Conservation (phyloP, 2,797 vertebrate species). For the Helostoma temminkii region DNA sequence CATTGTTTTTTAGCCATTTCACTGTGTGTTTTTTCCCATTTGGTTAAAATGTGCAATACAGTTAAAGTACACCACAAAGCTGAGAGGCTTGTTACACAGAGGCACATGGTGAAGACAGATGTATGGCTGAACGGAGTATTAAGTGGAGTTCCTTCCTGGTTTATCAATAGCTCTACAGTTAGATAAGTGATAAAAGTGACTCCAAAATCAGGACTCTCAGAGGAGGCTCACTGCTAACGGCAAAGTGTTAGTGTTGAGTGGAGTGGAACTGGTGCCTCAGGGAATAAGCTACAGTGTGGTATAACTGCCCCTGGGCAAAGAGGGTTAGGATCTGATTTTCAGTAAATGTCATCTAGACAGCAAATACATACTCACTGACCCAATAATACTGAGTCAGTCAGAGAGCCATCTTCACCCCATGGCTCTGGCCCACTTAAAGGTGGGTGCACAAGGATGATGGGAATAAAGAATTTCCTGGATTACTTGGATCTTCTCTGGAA, state of each 20-base stretch:
- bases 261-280: constrained; percentile 52
- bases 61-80: constrained; percentile 76
- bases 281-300: constrained; percentile 19
- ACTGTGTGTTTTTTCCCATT: constrained; percentile 16
- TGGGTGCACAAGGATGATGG: constrained; percentile 48
- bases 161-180: constrained; percentile 28
- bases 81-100: constrained; percentile 66
- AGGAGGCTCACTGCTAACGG: constrained; percentile 19
- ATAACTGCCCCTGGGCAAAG: constrained; percentile 13
- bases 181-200: constrained; percentile 28
- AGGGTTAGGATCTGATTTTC: constrained; percentile 21
- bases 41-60: constrained; percentile 67
- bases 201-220: constrained; percentile 23
- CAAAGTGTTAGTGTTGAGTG: constrained; percentile 33
- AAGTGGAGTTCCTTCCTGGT: constrained; percentile 31
- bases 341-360: constrained; percentile 28
- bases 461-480: constrained; percentile 37
- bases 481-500: constrained; percentile 84
- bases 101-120: constrained; percentile 71
- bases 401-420: constrained; percentile 26
- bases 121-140: constrained; percentile 58
- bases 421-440: constrained; percentile 24
- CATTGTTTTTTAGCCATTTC: constrained; percentile 43
- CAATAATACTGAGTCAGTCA: constrained; percentile 9
- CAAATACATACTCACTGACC: constrained; percentile 43